Conservation (phyloP, 2,888 invertebrate species). For the Zhuqinia jingwanae region DNA sequence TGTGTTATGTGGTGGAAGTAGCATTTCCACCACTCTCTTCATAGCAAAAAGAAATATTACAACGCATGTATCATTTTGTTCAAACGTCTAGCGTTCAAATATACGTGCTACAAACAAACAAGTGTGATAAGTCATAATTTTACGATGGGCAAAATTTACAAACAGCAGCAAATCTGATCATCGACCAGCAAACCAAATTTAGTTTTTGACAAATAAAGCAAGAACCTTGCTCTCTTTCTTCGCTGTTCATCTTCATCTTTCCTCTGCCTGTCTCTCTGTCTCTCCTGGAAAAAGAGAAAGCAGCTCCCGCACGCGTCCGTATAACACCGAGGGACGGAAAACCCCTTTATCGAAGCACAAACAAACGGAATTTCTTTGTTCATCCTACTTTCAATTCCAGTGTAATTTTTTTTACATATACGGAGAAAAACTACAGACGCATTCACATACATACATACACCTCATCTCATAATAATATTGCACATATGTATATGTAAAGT, state of each 20-base stretch:
- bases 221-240: slow-evolving; percentile 2
- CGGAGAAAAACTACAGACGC: not conserved
- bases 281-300: not conserved
- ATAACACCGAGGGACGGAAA: not conserved
- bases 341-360: not conserved
- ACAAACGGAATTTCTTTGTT: not conserved
- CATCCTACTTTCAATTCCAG: not conserved
- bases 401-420: not conserved
- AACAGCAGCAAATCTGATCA: not conserved
- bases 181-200: not conserved
- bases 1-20: too few species aligned
- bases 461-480: too few species aligned
- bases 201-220: not conserved
- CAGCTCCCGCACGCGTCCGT: not conserved
- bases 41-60: too few species aligned
- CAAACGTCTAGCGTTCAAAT: too few species aligned
- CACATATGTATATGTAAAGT: too few species aligned
- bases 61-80: too few species aligned
- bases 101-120: too few species aligned
- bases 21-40: too few species aligned
- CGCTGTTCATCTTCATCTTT: not conserved
- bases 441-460: not conserved
- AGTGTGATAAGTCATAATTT: too few species aligned
- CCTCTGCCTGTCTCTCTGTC: too few species aligned
- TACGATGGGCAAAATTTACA: too few species aligned